phyloP scores from a whole-genome alignment of 2,888 invertebrate genomes.

The Tenthredo distinguenda region DNA sequence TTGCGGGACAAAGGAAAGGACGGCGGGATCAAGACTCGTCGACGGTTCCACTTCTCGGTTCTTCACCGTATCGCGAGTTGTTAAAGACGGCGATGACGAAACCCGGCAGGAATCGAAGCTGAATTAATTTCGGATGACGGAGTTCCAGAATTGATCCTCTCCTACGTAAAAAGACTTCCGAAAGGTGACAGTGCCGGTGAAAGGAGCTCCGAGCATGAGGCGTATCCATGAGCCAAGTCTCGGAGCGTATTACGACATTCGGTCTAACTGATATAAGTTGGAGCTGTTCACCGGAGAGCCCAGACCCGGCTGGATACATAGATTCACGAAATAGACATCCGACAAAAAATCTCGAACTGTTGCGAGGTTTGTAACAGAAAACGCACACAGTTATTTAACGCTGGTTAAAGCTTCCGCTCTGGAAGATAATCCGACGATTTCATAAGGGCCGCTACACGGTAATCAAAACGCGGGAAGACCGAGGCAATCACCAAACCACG shows the following conservation, averaged over 20 bases:
- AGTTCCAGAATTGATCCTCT: not conserved
- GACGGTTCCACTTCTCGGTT: not conserved
- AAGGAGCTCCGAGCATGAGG: not conserved
- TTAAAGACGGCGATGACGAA: not conserved
- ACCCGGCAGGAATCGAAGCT: too few relatives aligned
- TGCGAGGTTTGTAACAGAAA: not conserved
- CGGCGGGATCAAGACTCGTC: not conserved
- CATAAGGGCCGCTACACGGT: not conserved
- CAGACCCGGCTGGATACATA: not conserved
- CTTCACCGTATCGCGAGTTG: not conserved
- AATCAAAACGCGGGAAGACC: conserved; percentile 2
- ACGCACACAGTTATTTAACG: not conserved
- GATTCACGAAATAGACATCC: not conserved
- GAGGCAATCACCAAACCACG: not conserved
- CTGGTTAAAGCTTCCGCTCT: not conserved
- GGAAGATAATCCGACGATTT: not conserved
- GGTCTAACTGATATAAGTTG: not conserved
- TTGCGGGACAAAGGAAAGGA: not conserved
- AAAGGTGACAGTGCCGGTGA: not conserved
- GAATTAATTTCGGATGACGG: not conserved
- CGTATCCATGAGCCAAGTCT: not conserved
- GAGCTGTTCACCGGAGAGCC: not conserved
- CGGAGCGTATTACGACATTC: not conserved
- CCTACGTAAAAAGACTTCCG: not conserved
- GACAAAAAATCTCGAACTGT: not conserved